Percentiles rank a stretch among this genome's conserved stretches.
Evolutionary conservation across 2,888 invertebrate species (phyloP).

Genomic region (Pantelozetes paolii): DNA sequence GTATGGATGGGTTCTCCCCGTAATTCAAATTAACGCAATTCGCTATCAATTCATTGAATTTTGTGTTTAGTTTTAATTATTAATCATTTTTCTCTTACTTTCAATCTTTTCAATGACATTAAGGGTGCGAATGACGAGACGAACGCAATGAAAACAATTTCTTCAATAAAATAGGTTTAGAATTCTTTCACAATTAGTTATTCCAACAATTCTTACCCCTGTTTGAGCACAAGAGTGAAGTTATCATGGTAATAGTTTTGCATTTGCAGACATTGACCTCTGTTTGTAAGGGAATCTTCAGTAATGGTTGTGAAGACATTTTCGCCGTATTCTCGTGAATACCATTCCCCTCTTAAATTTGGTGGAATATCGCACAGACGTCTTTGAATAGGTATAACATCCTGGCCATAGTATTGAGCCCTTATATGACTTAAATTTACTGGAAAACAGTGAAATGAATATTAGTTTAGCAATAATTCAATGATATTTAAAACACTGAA

Average conservation of each 20-base stretch:
- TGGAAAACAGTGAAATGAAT: not conserved
- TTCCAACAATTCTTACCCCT: conserved; percentile 54
- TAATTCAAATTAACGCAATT: conserved; percentile 68
- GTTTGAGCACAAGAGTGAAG: conserved; percentile 73
- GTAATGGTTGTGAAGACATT: conserved; percentile 79
- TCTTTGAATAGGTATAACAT: not conserved
- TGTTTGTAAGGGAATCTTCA: conserved; percentile 69
- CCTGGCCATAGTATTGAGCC: conserved; percentile 14
- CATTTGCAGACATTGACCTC: conserved; percentile 56
- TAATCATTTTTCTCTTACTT: conserved; percentile 58
- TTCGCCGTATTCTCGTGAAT: conserved; percentile 79
- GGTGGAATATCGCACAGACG: conserved; percentile 62
- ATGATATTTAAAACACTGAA: too few species aligned
- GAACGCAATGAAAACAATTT: conserved; percentile 75
- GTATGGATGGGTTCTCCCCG: conserved; percentile 64
- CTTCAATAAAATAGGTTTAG: conserved; percentile 40
- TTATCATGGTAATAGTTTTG: conserved; percentile 70
- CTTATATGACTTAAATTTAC: not conserved
- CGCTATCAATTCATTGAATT: conserved; percentile 55
- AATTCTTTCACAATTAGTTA: conserved; percentile 17
- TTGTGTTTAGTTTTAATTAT: too few species aligned
- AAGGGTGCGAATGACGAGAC: conserved; percentile 74
- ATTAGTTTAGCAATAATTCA: too few species aligned
- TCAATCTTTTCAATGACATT: conserved; percentile 85
- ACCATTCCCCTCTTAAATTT: conserved; percentile 80